Conservation (phyloP, 1,140 invertebrate species). For the Tetraneura akinire region DNA sequence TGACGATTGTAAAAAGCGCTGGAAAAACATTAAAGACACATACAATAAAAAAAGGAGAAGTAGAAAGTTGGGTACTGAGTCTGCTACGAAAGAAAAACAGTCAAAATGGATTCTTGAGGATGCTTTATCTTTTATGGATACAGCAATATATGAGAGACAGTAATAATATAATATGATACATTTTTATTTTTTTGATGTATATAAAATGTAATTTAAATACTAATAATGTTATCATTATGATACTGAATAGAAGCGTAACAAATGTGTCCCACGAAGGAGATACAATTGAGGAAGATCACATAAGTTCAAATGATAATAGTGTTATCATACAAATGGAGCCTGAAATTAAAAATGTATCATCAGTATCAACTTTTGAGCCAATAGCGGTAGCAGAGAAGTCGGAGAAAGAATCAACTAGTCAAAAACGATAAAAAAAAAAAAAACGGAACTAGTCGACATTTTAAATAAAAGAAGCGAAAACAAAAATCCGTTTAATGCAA, state of each 20-base stretch:
- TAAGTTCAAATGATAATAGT: neutral
- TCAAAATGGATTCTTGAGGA: no score
- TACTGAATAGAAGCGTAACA: neutral
- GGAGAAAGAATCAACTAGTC: neutral
- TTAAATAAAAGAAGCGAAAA: neutral
- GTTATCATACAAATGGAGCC: neutral
- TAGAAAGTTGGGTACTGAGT: no score
- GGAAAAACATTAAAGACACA: neutral
- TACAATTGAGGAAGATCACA: neutral
- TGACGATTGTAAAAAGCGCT: neutral
- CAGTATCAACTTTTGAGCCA: neutral
- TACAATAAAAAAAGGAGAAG: neutral
- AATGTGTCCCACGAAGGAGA: neutral
- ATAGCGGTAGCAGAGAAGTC: neutral
- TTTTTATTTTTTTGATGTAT: neutral
- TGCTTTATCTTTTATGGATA: slow-evolving; percentile 17
- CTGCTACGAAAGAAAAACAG: no score
- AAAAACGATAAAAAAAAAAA: neutral
- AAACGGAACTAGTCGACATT: neutral
- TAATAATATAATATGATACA: slow-evolving; percentile 7
- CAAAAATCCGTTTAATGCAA: neutral
- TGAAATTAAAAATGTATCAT: neutral
- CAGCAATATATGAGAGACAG: neutral
- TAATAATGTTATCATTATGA: neutral
- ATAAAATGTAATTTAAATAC: neutral